These are phyloP conservation scores for Campaea margaritaria DNA, from an alignment of 2,888 invertebrate genomes.

Conservation along the genomic window DNA sequence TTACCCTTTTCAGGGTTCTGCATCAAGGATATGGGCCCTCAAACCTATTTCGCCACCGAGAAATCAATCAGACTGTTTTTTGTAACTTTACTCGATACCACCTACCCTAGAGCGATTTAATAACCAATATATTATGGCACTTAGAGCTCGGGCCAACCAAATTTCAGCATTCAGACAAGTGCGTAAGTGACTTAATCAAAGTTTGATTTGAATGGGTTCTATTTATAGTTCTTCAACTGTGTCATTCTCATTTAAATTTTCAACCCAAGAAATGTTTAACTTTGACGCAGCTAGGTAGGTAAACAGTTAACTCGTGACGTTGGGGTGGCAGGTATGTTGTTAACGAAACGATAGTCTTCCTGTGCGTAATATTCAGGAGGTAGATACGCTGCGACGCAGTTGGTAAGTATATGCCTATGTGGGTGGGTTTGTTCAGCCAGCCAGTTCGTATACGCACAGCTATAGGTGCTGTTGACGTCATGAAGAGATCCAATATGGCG, in stretches of 20 bases:
- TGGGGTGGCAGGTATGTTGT: not conserved
- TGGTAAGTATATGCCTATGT: constrained; percentile 20
- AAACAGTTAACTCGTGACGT: constrained; percentile 10
- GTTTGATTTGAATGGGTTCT: no score
- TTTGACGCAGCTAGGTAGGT: not conserved
- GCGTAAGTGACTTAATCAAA: no score
- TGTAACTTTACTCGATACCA: no score
- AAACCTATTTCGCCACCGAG: no score
- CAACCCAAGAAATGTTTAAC: constrained; percentile 8
- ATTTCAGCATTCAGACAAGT: no score
- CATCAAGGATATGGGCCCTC: no score
- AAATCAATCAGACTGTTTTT: no score
- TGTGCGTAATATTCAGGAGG: constrained; percentile 11
- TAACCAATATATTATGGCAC: no score
- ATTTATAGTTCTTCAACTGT: no score
- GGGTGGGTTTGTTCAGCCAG: constrained; percentile 26
- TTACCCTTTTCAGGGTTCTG: no score
- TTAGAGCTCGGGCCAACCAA: no score
- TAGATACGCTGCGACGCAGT: constrained; percentile 17
- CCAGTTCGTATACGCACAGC: constrained; percentile 15
- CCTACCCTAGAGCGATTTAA: no score
- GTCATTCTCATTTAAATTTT: not conserved
- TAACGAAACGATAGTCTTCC: constrained; percentile 11
- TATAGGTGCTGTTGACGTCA: constrained; percentile 67
- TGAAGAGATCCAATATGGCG: constrained; percentile 71